Conservation (phyloP, 2,797 vertebrate species). For the Aeoliscus strigatus region DNA sequence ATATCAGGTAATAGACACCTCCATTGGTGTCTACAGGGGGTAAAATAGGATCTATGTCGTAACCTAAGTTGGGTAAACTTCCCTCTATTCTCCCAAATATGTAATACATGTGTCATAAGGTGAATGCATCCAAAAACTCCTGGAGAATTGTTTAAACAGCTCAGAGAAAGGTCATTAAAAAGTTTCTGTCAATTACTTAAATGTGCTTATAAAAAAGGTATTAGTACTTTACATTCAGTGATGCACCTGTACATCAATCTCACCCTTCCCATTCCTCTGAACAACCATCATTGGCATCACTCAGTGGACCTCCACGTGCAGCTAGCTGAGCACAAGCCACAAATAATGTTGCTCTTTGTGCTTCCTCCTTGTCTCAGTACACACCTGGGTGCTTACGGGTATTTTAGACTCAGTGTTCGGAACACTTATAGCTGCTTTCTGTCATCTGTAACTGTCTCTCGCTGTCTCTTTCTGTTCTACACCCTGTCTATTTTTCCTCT, state of each 20-base stretch:
- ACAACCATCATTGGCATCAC: constrained; percentile 52
- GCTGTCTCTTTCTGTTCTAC: constrained; percentile 15
- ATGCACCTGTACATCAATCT: constrained; percentile 47
- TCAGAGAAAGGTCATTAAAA: constrained; percentile 7
- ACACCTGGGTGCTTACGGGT: constrained; percentile 36
- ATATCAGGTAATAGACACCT: too few relatives aligned
- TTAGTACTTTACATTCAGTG: constrained; percentile 14
- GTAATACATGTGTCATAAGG: too few relatives aligned
- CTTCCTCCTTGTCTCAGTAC: constrained; percentile 16
- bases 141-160: too few relatives aligned
- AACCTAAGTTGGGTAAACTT: too few relatives aligned
- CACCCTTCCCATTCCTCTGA: constrained; percentile 20
- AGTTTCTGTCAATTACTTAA: constrained; percentile 15
- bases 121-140: too few relatives aligned
- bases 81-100: too few relatives aligned
- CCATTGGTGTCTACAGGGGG: too few relatives aligned
- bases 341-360: constrained; percentile 32
- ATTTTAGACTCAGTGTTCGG: constrained; percentile 15
- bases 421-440: constrained; percentile 33
- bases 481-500: constrained; percentile 1
- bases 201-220: constrained; percentile 9
- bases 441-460: constrained; percentile 24
- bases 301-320: constrained; percentile 38
- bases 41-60: too few relatives aligned
- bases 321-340: constrained; percentile 49